Conservation (phyloP, 1,140 invertebrate genomes). For the Hyles euphorbiae region DNA sequence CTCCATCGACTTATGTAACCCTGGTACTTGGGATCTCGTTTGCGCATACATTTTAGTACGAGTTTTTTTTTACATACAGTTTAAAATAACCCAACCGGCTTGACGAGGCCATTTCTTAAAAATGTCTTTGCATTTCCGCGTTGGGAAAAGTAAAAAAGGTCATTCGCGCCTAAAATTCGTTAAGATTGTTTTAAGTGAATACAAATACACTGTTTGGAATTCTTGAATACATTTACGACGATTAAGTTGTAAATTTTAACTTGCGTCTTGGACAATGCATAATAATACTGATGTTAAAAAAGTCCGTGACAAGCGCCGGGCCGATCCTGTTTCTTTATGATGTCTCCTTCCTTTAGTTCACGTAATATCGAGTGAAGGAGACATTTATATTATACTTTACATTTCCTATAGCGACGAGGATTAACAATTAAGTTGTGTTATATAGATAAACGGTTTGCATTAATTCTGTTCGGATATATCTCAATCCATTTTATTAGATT, state of each 20-base stretch:
- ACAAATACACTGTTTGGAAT: slow-evolving; percentile 40
- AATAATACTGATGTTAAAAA: no score
- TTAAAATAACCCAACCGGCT: slow-evolving; percentile 67
- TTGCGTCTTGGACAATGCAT: slow-evolving; percentile 7
- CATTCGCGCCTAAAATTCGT: slow-evolving; percentile 62
- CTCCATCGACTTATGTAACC: slow-evolving; percentile 51
- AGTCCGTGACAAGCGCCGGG: no score
- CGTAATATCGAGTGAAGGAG: no score
- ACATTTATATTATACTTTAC: no score
- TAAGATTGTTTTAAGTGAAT: slow-evolving; percentile 35
- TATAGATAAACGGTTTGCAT: no score
- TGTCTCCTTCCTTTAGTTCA: no score
- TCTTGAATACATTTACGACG: slow-evolving; percentile 38
- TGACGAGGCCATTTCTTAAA: slow-evolving; percentile 61
- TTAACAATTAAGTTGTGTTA: no score
- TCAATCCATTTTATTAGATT: no score
- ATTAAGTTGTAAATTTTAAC: slow-evolving; percentile 30
- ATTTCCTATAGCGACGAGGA: no score
- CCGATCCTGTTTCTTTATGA: no score
- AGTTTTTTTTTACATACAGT: slow-evolving; percentile 57
- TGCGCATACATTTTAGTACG: slow-evolving; percentile 68
- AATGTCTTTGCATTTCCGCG: slow-evolving; percentile 68
- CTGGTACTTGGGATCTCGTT: slow-evolving; percentile 69
- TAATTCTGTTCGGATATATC: no score
- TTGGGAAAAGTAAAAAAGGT: slow-evolving; percentile 66